These are phyloP conservation scores for Latrodectus hesperus DNA, from an alignment of 2,888 invertebrate species.

Conservation along the genomic window DNA sequence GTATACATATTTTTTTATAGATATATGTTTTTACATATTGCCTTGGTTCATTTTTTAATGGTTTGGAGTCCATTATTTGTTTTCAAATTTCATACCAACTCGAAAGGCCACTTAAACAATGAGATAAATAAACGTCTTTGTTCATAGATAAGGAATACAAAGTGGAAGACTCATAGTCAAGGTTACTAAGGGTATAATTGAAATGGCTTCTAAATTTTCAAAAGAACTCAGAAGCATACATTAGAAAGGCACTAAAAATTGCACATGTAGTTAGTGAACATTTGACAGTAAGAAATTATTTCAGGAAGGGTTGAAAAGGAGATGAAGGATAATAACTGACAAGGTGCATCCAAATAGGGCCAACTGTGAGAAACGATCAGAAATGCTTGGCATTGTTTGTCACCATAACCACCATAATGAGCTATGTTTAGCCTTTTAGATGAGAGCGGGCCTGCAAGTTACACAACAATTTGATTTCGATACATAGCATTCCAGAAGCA, in stretches of 20 bases:
- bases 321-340: slow-evolving; percentile 60
- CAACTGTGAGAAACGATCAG: slow-evolving; percentile 55
- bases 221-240: slow-evolving; percentile 69
- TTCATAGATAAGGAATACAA: slow-evolving; percentile 68
- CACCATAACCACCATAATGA: slow-evolving; percentile 61
- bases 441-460: slow-evolving; percentile 57
- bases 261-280: slow-evolving; percentile 67
- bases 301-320: slow-evolving; percentile 48
- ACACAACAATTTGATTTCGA: slow-evolving; percentile 61
- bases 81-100: slow-evolving; percentile 61
- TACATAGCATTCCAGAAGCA: slow-evolving; percentile 54
- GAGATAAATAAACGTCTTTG: slow-evolving; percentile 69
- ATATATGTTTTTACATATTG: slow-evolving; percentile 65
- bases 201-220: slow-evolving; percentile 67
- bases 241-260: slow-evolving; percentile 69
- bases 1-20: slow-evolving; percentile 44
- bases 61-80: slow-evolving; percentile 56
- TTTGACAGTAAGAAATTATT: slow-evolving; percentile 57
- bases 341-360: slow-evolving; percentile 65
- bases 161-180: slow-evolving; percentile 69
- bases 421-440: slow-evolving; percentile 41
- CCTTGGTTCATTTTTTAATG: slow-evolving; percentile 59
- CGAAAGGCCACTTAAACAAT: slow-evolving; percentile 68
- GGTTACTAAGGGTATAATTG: slow-evolving; percentile 67
- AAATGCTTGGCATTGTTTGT: slow-evolving; percentile 63